These are phyloP conservation scores for Lapara coniferarum DNA, from an alignment of 2,888 invertebrate species.

Conservation along the genomic window DNA sequence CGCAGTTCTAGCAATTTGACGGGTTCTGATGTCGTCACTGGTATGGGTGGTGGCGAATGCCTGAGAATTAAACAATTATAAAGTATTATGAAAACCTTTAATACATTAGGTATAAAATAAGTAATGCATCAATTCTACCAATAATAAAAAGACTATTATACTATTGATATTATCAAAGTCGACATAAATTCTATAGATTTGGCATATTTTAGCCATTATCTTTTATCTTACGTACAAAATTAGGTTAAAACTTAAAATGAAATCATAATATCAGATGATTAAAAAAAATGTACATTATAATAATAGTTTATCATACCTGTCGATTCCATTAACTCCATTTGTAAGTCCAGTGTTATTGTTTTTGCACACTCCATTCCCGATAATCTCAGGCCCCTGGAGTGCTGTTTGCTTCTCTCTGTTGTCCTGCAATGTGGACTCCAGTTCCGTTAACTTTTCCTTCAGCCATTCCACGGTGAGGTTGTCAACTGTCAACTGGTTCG, in stretches of 20 bases:
- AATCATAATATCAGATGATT: no score
- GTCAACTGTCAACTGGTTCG: slow-evolving; percentile 95
- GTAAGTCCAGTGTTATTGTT: slow-evolving; percentile 74
- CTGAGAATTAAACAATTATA: slow-evolving; percentile 42
- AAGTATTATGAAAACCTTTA: not conserved
- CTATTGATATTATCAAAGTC: no score
- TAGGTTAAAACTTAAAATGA: no score
- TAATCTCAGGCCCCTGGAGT: slow-evolving; percentile 81
- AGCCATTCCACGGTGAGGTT: slow-evolving; percentile 96
- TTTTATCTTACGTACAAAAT: no score
- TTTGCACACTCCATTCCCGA: slow-evolving; percentile 78
- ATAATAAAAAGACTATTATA: no score
- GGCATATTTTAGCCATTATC: no score
- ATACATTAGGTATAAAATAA: no score
- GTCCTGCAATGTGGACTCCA: slow-evolving; percentile 91
- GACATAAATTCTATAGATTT: no score
- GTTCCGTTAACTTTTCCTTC: slow-evolving; percentile 89
- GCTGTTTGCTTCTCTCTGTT: slow-evolving; percentile 88
- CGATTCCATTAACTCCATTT: slow-evolving; percentile 83
- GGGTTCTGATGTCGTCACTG: slow-evolving; percentile 76
- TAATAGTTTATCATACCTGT: slow-evolving; percentile 54
- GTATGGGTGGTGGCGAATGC: slow-evolving; percentile 79
- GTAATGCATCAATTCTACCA: no score
- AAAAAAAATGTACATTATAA: slow-evolving; percentile 25
- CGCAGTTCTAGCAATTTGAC: slow-evolving; percentile 91